Evolutionary conservation across 2,888 invertebrate species (phyloP).

Genomic region (Idaea biselata): DNA sequence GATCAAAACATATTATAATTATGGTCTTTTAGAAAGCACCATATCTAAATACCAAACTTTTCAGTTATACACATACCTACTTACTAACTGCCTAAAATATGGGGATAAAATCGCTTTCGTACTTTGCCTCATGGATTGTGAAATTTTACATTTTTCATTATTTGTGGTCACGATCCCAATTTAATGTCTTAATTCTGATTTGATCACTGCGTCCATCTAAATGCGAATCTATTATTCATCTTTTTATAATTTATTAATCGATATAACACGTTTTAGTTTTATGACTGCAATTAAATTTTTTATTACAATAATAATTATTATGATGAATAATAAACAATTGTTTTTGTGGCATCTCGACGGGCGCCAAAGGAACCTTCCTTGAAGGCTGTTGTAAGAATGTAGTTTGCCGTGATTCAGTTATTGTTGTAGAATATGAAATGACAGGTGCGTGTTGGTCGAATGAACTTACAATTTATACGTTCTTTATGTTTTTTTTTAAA

Average conservation of each 20-base stretch:
- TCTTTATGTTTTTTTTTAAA: neutral
- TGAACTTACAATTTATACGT: neutral
- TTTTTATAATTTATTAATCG: conserved; percentile 1
- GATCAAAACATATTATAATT: neutral
- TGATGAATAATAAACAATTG: neutral
- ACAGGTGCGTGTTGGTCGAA: neutral
- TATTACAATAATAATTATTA: neutral
- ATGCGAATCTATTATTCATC: neutral
- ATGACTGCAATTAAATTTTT: neutral
- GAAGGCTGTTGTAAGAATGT: conserved; percentile 3
- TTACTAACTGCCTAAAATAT: too few species aligned
- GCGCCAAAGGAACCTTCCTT: neutral
- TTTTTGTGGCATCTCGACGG: neutral
- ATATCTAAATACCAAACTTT: too few species aligned
- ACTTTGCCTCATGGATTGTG: neutral
- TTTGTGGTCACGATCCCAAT: neutral
- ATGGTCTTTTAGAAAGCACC: neutral
- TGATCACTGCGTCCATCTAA: neutral
- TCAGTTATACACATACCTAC: too few species aligned
- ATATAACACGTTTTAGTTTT: conserved; percentile 1
- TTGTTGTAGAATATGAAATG: neutral
- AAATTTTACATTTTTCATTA: neutral
- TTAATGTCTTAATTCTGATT: neutral
- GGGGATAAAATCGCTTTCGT: too few species aligned
- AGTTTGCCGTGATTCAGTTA: neutral